Evolutionary conservation across 2,888 invertebrate species (phyloP), one percentile per base, ranked within the genome.

Genomic region (Erebia ligea): DNA sequence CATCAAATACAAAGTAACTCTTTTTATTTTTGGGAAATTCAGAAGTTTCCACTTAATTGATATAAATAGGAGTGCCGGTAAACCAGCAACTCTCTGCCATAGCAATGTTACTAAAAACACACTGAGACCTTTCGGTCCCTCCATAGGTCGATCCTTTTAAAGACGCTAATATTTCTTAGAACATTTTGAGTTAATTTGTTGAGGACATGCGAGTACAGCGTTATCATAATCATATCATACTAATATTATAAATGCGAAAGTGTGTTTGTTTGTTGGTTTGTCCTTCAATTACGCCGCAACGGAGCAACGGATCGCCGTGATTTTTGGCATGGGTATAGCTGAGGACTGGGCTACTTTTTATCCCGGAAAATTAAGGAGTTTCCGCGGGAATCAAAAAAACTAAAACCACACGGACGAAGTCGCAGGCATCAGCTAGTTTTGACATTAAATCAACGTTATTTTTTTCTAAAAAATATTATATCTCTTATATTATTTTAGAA

Each of bases 1-100:
- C 64, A 72, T 66, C 59, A n/a, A 71, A 54, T 67, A 15, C 45
- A 13, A 21, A 48, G 13, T 48, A 48, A 45, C 8, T 13, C 9
- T 48, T 62, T 62, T 48, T 9, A 19, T 62, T 62, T 62, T 48
- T n/a, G 6, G n/a, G n/a, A 50, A 15, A 15, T 15, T 3, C 17
- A 10, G 9, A 52, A n/a, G 52, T 17, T 17, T 17, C 9, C 5
- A 17, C 8, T 17, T n/a, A 50, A 48, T 2, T 48, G 15, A 15
- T n/a, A 3, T n/a, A 52, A 52, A 52, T 0, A 17, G n/a, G n/a
- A 50, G 52, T 15, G 19, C 21, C 21, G 25, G 25, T 57, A 21
- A 57, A 21, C 8, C 25, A n/a, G 52, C 9, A 52, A n/a, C n/a
- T n/a, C n/a, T 52, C 9, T 17, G 17, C 2, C 9, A 17, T 17